Evolutionary conservation across 2,888 invertebrate genomes (phyloP), one percentile per base, ranked within the genome.

Genomic region (Papilio demoleus): DNA sequence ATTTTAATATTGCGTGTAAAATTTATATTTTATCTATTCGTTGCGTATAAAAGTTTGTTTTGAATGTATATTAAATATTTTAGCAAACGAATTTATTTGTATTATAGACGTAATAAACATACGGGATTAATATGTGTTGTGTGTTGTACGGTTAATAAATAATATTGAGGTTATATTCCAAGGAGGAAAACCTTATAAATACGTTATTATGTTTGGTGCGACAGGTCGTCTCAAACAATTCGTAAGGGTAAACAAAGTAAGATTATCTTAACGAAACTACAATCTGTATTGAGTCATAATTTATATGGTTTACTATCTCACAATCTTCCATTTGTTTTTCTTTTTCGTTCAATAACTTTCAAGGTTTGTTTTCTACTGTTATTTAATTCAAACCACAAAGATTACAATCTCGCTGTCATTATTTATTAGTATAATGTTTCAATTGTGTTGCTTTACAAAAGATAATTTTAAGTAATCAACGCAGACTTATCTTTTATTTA

Each of bases 1-100:
- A 65, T 65, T 45, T 31, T 63, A 45, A 53, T 34, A 56, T 62
- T 62, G 24, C 61, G 22, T 61, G 53, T 53, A 31, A 53, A 50
- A 9, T 53, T 31, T 27, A 27, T 31, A 53, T 53, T 27, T 50
- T 31, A 27, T 50, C 24, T 27, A 27, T 53, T 53, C 27, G 1
- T 53, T 27, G 14, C 1, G 17, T 50, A 50, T 50, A 27, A 24
- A 50, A 31, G 27, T 53, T 53, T 17, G 14, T 50, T 53, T 27
- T 53, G 24, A 24, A 12, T 24, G 14, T 5, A 14, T 6, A n/a
- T 1, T n/a, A n/a, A 5, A 40, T 40, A n/a, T n/a, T 40, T 1
- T 40, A n/a, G 4, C 3, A n/a, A 5, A 4, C 5, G 14, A n/a
- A n/a, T 38, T 14, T 14, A 2, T 38, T 4, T 42, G 9, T n/a